Conservation (phyloP, 2,113 vertebrate species). For the Crotophaga sulcirostris region DNA sequence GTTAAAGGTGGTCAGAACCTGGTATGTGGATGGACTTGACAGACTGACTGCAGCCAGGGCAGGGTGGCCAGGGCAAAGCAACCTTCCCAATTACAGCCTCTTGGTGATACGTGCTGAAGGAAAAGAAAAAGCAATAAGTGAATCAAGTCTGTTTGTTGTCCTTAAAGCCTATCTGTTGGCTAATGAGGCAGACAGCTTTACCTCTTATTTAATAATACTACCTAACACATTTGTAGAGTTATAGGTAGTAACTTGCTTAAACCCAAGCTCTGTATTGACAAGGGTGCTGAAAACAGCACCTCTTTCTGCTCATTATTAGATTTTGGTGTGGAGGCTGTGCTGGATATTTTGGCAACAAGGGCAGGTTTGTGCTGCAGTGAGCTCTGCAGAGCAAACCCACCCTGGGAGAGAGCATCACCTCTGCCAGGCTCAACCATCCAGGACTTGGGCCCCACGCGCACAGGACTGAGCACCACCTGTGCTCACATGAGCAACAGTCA, state of each 20-base stretch:
- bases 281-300: neutral
- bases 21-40: neutral
- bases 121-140: neutral
- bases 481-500: accelerated
- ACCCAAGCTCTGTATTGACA: neutral
- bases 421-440: neutral
- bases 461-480: neutral
- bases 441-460: neutral
- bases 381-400: neutral
- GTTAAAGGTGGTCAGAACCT: neutral
- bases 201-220: neutral
- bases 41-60: neutral
- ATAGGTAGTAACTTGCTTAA: neutral
- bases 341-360: neutral
- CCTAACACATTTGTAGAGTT: neutral
- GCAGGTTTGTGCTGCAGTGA: accelerated
- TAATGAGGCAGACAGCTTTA: neutral
- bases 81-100: neutral
- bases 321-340: neutral
- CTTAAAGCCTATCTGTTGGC: neutral
- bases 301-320: neutral
- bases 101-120: neutral
- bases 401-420: neutral
- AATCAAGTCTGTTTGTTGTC: neutral
- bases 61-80: accelerated